Evolutionary conservation across 2,797 vertebrate genomes (phyloP), one percentile per base, ranked within the genome.

Genomic region (Holocentrus rufus): DNA sequence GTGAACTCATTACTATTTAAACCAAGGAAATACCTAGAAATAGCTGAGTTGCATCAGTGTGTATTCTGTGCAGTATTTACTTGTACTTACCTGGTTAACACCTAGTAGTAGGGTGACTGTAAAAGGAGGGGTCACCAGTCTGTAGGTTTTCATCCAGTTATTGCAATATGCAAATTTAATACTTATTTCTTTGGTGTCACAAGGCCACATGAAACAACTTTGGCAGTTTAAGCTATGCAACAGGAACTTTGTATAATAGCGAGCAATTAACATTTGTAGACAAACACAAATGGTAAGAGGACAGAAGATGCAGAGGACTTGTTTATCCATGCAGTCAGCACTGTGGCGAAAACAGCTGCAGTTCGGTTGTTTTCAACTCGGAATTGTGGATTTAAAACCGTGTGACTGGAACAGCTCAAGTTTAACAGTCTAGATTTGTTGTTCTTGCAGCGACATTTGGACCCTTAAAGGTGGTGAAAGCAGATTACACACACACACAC

Each of bases 361-460:
- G 68, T 80, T 74, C 72, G 5, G 17, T 25, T 59, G 64, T 65
- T 69, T 74, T 54, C 64, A 71, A 27, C 68, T 0, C 15, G 52
- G 57, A 13, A 57, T 17, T 74, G 13, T 59, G 62, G 52, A 18
- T 47, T 49, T 65, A 30, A 83, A 81, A 72, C 56, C 65, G 85
- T 44, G 11, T 71, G 39, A 72, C 17, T 14, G 47, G 42, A 74
- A 66, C 30, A 61, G 27, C 59, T 72, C 4, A 2, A 60, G 53
- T 73, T 69, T 54, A 27, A 27, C 2, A 27, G 15, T 3, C 6
- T 44, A 53, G 10, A 80, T 80, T 70, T 55, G 42, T 62, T 71
- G 61, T 55, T 67, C 59, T 73, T 69, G 1, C 8, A 17, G 54
- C 65, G 55, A 50, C 50, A 52, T 79, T 74, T 77, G 58, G 44